These are phyloP conservation scores for Tragelaphus oryx DNA, from an alignment of 2,797 vertebrate species.

Conservation along the genomic window DNA sequence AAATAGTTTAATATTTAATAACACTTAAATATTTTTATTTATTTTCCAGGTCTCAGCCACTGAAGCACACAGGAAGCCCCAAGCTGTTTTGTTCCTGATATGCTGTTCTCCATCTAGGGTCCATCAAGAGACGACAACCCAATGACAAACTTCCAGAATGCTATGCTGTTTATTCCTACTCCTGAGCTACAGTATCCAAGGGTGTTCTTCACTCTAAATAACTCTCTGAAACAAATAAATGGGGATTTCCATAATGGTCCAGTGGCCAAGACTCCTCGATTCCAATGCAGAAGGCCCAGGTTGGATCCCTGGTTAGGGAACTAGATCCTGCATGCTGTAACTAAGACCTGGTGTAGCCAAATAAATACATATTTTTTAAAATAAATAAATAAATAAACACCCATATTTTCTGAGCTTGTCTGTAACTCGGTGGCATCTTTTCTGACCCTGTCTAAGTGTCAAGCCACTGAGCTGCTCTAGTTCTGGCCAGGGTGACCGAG, in stretches of 20 bases:
- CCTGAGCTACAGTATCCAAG: neutral
- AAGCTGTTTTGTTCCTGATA: neutral
- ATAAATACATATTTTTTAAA: neutral
- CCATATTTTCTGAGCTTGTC: neutral
- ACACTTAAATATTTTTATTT: neutral
- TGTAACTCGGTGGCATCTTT: neutral
- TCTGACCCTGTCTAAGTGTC: neutral
- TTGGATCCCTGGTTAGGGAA: neutral
- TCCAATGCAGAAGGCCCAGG: neutral
- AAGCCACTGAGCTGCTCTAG: neutral
- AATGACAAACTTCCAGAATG: neutral
- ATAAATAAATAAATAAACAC: neutral
- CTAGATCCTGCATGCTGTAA: neutral
- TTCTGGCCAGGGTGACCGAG: neutral
- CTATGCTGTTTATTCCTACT: neutral
- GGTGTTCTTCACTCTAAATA: neutral
- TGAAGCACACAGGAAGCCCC: neutral
- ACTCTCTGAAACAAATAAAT: neutral
- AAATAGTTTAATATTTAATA: neutral
- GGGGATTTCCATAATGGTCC: neutral
- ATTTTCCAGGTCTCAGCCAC: neutral
- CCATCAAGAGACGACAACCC: fast-evolving
- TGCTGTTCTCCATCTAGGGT: neutral
- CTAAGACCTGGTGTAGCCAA: neutral
- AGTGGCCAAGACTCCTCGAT: neutral